Base-by-base conservation (phyloP, 2,888 invertebrate species). In the Eucriotettix oculatus region DNA sequence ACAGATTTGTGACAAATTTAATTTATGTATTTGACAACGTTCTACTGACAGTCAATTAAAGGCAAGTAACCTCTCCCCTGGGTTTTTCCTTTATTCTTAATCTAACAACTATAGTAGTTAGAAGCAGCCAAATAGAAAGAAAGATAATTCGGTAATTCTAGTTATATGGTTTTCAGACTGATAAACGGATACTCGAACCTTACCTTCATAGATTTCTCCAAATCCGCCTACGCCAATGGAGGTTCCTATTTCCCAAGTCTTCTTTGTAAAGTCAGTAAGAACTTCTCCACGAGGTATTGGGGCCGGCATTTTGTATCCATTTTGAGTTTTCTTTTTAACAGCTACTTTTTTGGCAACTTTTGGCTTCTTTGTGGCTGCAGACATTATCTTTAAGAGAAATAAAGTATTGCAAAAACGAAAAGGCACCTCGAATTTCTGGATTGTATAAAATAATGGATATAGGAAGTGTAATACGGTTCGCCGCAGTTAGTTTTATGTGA, bases 191-290 rank as follows among this genome's bases (percentile, higher is more conserved):
- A 79, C 29, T 10, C 52, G 29, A 52, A 74, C 74, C 60, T 79
- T 80, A 73, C 83, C 84, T 1, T 87, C 82, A 72, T 96, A 96
- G 67, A 96, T 93, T 72, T 92, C 90, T 1, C 96, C 96, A 72
- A 96, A 96, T 12, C 96, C 96, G 0, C 96, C 96, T 60, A 85
- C 79, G 0, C 95, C 96, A 62, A 96, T 90, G 0, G 93, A 86
- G 14, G 83, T 80, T 0, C 94, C 94, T 61, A 96, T 78, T 65
- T 82, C 82, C 95, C 95, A 97, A 70, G 85, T 79, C 64, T 85
- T 85, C 70, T 91, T 90, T 12, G 76, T 72, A 43, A 86, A 72
- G 73, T 95, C 93, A 52, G 79, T 79, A 52, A 97, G 75, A 59
- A 91, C 74, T 72, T 87, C 87, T 10, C 93, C 94, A 56, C 74